A percentile compares a stretch with the other conserved stretches of the same genome.
Conservation (phyloP, 2,797 vertebrate species). For the Benthosema pterotum region DNA sequence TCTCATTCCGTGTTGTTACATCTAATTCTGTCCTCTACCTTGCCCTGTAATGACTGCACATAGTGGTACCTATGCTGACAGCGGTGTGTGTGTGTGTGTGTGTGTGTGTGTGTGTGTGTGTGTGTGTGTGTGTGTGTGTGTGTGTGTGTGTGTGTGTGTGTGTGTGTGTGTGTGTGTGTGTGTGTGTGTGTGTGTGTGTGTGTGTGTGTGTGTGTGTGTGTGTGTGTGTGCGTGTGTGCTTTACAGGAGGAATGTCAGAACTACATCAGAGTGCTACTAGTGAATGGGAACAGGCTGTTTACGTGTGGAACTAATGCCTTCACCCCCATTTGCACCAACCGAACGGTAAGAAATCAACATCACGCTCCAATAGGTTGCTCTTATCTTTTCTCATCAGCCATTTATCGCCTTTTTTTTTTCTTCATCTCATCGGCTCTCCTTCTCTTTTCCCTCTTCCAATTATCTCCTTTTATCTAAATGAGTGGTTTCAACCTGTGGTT, state of each 20-base stretch:
- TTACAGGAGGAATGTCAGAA: constrained; percentile 97
- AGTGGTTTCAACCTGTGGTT: too few species aligned
- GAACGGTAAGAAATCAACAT: constrained; percentile 82
- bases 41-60: constrained; percentile 45
- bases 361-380: neutral
- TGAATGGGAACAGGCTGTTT: constrained; percentile 92
- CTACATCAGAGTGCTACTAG: constrained; percentile 95
- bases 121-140: constrained; percentile 3
- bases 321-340: constrained; percentile 96
- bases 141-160: neutral
- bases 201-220: constrained; percentile 17
- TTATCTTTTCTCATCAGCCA: neutral
- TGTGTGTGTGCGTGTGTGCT: constrained; percentile 54
- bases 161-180: neutral
- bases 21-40: constrained; percentile 52
- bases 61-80: constrained; percentile 30
- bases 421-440: constrained; percentile 3
- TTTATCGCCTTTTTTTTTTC: neutral
- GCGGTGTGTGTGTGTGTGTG: neutral
- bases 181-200: constrained; percentile 25
- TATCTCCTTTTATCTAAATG: constrained; percentile 12
- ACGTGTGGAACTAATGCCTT: constrained; percentile 97
- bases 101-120: neutral
- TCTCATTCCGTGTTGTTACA: constrained; percentile 61
- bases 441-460: neutral